These are phyloP conservation scores for Kradibia gibbosae DNA, from an alignment of 1,140 invertebrate genomes.

Conservation along the genomic window DNA sequence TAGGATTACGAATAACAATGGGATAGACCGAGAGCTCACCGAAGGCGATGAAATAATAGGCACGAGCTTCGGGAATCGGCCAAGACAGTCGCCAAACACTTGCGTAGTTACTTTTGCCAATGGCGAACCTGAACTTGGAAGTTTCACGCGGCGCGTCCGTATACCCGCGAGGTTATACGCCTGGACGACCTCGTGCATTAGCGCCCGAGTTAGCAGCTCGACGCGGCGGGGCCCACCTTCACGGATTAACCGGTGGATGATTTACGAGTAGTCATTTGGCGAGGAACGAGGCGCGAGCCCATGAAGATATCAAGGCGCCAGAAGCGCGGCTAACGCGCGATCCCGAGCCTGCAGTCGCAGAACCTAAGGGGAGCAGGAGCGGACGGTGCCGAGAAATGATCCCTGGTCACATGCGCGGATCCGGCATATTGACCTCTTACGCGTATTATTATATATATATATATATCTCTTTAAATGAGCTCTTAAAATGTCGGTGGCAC, in stretches of 20 bases:
- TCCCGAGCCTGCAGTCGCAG: neutral
- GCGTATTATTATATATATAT: no score
- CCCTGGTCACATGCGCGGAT: no score
- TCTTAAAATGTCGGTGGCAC: no score
- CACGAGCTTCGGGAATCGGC: no score
- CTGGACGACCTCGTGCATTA: neutral
- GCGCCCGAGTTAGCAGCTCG: neutral
- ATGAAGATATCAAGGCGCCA: conserved; percentile 40
- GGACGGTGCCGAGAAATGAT: no score
- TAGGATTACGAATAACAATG: no score
- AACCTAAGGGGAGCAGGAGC: neutral
- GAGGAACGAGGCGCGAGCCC: neutral
- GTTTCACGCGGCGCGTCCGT: neutral
- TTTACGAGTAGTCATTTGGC: conserved; percentile 39
- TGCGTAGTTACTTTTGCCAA: neutral
- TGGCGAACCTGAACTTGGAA: conserved; percentile 39
- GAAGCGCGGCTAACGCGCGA: neutral
- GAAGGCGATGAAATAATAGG: no score
- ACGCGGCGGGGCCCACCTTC: neutral
- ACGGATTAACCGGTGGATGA: conserved; percentile 35
- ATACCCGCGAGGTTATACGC: neutral
- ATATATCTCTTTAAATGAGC: no score
- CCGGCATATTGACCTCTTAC: no score
- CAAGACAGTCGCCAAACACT: conserved; percentile 1
- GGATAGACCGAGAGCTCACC: no score